Conservation (phyloP, 1,140 invertebrate species). For the Patella vulgata region DNA sequence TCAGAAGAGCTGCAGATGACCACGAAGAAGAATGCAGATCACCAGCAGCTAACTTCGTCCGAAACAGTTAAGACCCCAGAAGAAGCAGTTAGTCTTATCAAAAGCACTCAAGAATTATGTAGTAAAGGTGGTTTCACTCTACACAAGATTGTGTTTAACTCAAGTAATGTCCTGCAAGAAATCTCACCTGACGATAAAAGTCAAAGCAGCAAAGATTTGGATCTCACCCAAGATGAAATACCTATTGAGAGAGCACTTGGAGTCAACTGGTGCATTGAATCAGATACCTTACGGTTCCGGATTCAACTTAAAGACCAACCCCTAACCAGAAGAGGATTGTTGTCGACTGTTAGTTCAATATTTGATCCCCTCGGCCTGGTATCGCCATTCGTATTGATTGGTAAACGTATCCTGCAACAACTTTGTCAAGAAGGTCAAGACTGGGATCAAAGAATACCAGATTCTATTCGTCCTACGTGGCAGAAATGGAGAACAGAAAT, state of each 20-base stretch:
- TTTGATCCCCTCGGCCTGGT: slow-evolving; percentile 44
- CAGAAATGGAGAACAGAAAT: slow-evolving; percentile 21
- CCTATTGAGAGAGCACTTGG: slow-evolving; percentile 38
- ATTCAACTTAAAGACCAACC: slow-evolving; percentile 25
- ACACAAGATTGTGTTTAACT: slow-evolving; percentile 38
- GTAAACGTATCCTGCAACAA: slow-evolving; percentile 41
- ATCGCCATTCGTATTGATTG: slow-evolving; percentile 29
- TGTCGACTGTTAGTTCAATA: slow-evolving; percentile 39
- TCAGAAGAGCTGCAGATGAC: slow-evolving; percentile 29
- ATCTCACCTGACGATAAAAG: slow-evolving; percentile 25
- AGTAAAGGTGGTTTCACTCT: slow-evolving; percentile 29
- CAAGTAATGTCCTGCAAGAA: slow-evolving; percentile 19
- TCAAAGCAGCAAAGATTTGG: slow-evolving; percentile 27
- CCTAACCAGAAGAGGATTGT: slow-evolving; percentile 29
- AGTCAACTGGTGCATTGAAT: slow-evolving; percentile 40
- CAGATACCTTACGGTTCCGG: slow-evolving; percentile 37
- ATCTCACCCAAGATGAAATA: slow-evolving; percentile 30
- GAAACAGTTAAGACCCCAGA: slow-evolving; percentile 16
- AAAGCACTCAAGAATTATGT: slow-evolving; percentile 21
- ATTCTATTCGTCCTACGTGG: slow-evolving; percentile 11
- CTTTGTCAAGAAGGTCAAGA: slow-evolving; percentile 25
- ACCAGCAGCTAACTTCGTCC: slow-evolving; percentile 23
- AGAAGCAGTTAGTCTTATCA: slow-evolving; percentile 30
- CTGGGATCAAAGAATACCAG: slow-evolving; percentile 27
- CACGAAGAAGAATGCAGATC: slow-evolving; percentile 14